phyloP scores from a whole-genome alignment of 2,888 invertebrate species.

The Hypena proboscidalis region DNA sequence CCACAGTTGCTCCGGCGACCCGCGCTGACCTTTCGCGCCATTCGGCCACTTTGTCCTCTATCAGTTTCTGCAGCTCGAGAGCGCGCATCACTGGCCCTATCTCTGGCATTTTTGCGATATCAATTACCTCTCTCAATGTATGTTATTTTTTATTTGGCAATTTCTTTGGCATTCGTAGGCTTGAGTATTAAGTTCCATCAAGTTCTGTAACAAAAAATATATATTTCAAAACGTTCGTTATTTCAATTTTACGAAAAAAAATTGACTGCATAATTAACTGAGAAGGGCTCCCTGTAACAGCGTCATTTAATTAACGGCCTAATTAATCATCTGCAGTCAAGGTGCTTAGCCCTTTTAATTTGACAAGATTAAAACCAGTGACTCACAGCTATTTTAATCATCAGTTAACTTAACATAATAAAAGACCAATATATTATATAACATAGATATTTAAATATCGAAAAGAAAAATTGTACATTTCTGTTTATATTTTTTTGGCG shows the following conservation, averaged over 20 bases:
- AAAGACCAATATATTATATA: background rate
- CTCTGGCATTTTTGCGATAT: constrained; percentile 72
- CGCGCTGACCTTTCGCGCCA: constrained; percentile 82
- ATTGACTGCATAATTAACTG: constrained; percentile 7
- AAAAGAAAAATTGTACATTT: too few relatives aligned
- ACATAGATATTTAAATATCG: too few relatives aligned
- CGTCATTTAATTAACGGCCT: constrained; percentile 38
- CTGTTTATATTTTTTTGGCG: too few relatives aligned
- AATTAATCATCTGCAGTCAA: constrained; percentile 20
- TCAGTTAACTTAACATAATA: background rate
- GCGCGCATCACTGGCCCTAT: constrained; percentile 81
- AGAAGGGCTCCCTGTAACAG: constrained; percentile 31
- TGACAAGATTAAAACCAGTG: constrained; percentile 11
- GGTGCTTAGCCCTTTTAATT: constrained; percentile 27
- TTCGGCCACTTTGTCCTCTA: constrained; percentile 82
- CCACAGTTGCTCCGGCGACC: constrained; percentile 75
- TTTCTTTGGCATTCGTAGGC: constrained; percentile 38
- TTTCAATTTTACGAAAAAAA: background rate
- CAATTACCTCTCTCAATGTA: constrained; percentile 26
- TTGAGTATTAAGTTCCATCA: constrained; percentile 25
- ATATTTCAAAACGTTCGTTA: background rate
- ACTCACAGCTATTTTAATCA: background rate
- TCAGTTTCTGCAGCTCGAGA: constrained; percentile 77
- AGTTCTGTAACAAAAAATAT: constrained; percentile 34
- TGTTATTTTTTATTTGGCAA: constrained; percentile 40